A percentile compares a stretch with the other conserved stretches of the same genome.
phyloP scores from a whole-genome alignment of 2,797 vertebrate genomes.

The Scolopax rusticola region DNA sequence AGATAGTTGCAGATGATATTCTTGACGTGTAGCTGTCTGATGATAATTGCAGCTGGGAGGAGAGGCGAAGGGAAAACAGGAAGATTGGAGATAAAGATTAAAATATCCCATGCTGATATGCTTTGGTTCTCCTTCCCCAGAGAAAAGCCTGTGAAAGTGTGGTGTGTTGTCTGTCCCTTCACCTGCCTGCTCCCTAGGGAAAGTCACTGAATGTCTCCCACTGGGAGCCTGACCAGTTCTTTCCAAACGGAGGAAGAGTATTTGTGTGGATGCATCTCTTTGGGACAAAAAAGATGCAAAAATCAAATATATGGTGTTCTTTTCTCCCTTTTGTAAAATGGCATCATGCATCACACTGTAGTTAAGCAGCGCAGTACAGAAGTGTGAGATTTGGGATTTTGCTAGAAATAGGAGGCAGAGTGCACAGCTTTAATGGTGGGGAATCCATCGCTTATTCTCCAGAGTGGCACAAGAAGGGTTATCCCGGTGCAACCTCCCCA shows the following conservation, averaged over 20 bases:
- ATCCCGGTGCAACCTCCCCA: background rate
- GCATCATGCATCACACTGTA: background rate
- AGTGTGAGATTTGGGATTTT: background rate
- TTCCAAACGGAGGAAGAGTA: background rate
- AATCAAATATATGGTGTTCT: rapidly evolving
- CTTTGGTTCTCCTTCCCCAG: background rate
- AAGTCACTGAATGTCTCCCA: background rate
- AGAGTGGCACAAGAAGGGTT: background rate
- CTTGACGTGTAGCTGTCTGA: background rate
- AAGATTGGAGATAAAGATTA: background rate
- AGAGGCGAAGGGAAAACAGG: background rate
- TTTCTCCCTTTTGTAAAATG: background rate
- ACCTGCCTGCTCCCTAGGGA: background rate
- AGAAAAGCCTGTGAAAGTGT: background rate
- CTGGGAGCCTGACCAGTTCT: background rate
- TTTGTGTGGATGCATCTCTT: background rate
- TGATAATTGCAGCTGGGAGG: background rate
- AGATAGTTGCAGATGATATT: background rate
- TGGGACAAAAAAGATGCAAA: background rate
- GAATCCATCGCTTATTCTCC: background rate
- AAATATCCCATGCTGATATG: background rate
- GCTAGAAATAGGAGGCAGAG: background rate
- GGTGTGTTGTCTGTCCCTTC: background rate
- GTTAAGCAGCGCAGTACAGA: background rate
- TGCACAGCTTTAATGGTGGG: background rate